Evolutionary conservation across 2,113 vertebrate species (phyloP), one percentile per base, ranked within the genome.

Genomic region (Petromus typicus): DNA sequence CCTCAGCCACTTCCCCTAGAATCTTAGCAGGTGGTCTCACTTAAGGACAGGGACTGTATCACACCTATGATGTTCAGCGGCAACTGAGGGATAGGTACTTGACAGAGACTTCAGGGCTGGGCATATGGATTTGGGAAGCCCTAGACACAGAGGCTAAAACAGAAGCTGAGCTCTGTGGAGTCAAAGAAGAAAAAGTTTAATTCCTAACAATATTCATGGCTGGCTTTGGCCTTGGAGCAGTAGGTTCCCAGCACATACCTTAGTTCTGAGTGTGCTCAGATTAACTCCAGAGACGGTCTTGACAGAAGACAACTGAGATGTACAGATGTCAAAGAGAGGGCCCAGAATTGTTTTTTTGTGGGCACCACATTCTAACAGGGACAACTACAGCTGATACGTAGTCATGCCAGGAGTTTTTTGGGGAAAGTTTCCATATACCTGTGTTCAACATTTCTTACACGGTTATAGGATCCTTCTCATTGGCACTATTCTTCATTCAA

Each of bases 241-340:
- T 5, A 85, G 7, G 48, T 37, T n/a, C 63, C 48, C 16, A 5
- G 27, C 22, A 45, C 0, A 0, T 10, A 20, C 32, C n/a, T 14
- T 75, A 25, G 27, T 16, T 4, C 48, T 56, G 67, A 85, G 27
- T 67, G 18, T 80, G 32, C 32, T 48, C 63, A 30, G 11, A 45
- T 57, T 63, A 59, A 94, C 45, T 85, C 69, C 90, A 95, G 89
- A 66, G 34, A 30, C 43, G 25, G 54, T 11, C 59, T 37, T 66
- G 66, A 81, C 8, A 81, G 61, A 78, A 37, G n/a, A 89, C 0
- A 37, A 22, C 23, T 3, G 8, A 45, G 34, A 32, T 43, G 30
- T 54, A 43, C 17, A 14, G 27, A 25, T 69, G 61, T 80, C 63
- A 37, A 54, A 85, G 18, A 83, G 61, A 85, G n/a, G 43, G 57